Base-by-base conservation (phyloP, 2,888 invertebrate species). In the Lissocephala sabroskyi region DNA sequence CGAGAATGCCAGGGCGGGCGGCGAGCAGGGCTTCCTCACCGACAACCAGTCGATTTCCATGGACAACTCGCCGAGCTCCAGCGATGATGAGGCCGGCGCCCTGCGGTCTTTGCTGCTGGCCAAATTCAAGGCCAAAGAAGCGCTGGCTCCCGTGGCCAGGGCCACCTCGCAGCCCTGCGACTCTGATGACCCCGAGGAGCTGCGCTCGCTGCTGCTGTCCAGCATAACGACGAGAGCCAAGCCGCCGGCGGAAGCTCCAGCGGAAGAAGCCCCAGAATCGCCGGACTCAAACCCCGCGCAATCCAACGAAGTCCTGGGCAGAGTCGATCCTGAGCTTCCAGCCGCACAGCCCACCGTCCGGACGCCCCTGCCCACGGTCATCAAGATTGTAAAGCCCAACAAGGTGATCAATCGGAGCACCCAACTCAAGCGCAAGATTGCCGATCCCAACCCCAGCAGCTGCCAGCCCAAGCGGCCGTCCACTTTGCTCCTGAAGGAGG, bases 381-480 rank as follows among this genome's bases (percentile, higher is more conserved):
- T 74, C 0, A 82, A 82, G 61, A 82, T 83, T 29, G 70, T 84
- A 0, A 84, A 82, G 44, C 81, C 82, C 4, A 84, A 84, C 48
- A 84, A 84, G 59, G 67, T 82, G 0, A 82, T 84, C 11, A 82
- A 82, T 41, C 67, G 65, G 42, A 70, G 64, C 53, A 41, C 63
- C 1, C 65, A 63, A 2, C 47, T 65, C 1, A 80, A 80, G 28
- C 71, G 74, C 3, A 73, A 76, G 18, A 18, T 62, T 3, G 16
- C 45, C 2, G 10, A 41, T 3, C 1, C 14, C 4, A 13, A 5
- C 2, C 10, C 30, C 30, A 7, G 9, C n/a, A 16, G 10, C 9
- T 17, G 35, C 29, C 49, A 23, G 18, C 9, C 37, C 0, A 75
- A 71, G 29, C 57, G 64, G 3, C 63, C 78, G 0, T 10, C 66